Evolutionary conservation across 2,888 invertebrate species (phyloP), one percentile per base, ranked within the genome.

Genomic region (Apantesis nais): DNA sequence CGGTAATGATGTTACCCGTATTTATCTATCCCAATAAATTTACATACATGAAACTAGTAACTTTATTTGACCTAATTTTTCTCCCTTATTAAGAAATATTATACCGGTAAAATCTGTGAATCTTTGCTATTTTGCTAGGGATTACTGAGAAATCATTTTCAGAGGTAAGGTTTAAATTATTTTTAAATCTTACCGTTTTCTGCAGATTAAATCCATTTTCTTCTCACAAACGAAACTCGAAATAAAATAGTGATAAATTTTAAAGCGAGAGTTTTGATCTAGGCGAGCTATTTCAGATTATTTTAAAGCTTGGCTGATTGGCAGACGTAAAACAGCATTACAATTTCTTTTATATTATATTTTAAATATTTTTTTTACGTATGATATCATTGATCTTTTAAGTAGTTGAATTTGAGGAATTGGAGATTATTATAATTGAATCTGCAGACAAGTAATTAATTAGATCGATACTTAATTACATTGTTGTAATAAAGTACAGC

Each of bases 211-310:
- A 37, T 68, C 48, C 39, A 66, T 66, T 62, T 66, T 7, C 41
- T 31, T 31, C 39, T 52, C 62, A 52, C 37, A 11, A 52, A 62
- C 34, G 29, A 29, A 37, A 62, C 34, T 62, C 39, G 14, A 55
- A 66, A 66, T 62, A 62, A 62, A 68, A 68, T 52, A 52, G 68
- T 62, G 25, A 37, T 55, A 62, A 29, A 25, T 14, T 62, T 68
- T 31, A 39, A 37, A 62, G 48, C 25, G 67, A 52, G n/a, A 25
- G 37, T 62, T 62, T 25, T 55, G 62, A 41, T 37, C 25, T 63
- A 63, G 58, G 19, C 37, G 39, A 34, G 2, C 12, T 19, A 37
- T 55, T 44, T 19, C 34, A 44, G 31, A 12, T 68, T 37, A 64
- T 64, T 69, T 69, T 44, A 69, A 41, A 63, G 41, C 63, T 68